These are phyloP conservation scores for Propsilocerus akamusi DNA, from an alignment of 1,140 invertebrate species.

Conservation along the genomic window DNA sequence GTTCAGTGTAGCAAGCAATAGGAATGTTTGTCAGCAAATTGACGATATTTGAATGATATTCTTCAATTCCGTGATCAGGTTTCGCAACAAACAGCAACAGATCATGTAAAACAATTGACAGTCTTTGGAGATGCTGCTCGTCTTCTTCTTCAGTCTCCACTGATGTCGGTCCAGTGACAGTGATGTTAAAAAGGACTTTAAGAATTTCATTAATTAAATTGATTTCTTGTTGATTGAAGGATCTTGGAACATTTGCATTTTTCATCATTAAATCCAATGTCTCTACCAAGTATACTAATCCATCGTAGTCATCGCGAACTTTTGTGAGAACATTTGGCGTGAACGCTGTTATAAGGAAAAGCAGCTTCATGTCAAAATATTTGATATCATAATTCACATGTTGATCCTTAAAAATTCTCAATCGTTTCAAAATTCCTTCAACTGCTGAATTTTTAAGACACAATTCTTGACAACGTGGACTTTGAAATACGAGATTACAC, in stretches of 20 bases:
- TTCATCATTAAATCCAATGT: conserved; percentile 54
- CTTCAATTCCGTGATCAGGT: conserved; percentile 37
- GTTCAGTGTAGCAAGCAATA: conserved; percentile 20
- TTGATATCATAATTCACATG: conserved; percentile 47
- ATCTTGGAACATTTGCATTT: conserved; percentile 17
- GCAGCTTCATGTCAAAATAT: conserved; percentile 71
- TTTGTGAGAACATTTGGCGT: conserved; percentile 46
- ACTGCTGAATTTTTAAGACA: conserved; percentile 53
- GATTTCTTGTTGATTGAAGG: conserved; percentile 39
- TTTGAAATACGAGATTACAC: conserved; percentile 79
- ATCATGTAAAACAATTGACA: conserved; percentile 52
- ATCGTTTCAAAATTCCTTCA: conserved; percentile 49
- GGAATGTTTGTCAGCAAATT: conserved; percentile 37
- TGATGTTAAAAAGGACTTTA: conserved; percentile 79
- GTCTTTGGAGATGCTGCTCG: conserved; percentile 46
- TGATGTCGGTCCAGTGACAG: conserved; percentile 31
- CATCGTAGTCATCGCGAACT: conserved; percentile 59
- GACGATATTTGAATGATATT: conserved; percentile 51
- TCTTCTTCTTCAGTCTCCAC: conserved; percentile 39
- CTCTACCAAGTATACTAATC: conserved; percentile 60
- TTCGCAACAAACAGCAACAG: conserved; percentile 43
- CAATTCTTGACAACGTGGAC: conserved; percentile 40
- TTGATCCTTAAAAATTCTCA: conserved; percentile 43
- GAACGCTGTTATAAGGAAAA: conserved; percentile 76
- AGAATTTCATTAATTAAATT: conserved; percentile 65